Conservation (phyloP, 2,888 invertebrate species). For the Sepiola atlantica region DNA sequence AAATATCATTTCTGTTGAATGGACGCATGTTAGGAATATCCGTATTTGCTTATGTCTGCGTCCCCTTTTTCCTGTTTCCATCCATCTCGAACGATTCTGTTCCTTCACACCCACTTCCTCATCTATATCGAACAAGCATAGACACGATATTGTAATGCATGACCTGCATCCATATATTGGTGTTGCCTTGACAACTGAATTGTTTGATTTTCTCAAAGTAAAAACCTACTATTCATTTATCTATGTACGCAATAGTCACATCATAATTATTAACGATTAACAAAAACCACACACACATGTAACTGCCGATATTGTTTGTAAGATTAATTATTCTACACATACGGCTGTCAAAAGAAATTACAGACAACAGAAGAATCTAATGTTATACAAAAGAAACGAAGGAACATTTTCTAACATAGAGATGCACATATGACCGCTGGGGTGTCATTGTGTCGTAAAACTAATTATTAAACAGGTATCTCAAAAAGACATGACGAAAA, state of each 20-base stretch:
- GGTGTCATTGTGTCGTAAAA: too few relatives aligned
- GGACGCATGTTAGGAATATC: too few relatives aligned
- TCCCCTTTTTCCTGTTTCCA: not conserved
- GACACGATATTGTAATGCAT: not conserved
- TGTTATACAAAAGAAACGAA: too few relatives aligned
- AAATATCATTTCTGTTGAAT: too few relatives aligned
- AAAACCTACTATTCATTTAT: not conserved
- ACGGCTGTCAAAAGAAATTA: too few relatives aligned
- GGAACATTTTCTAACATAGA: too few relatives aligned
- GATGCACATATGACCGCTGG: too few relatives aligned
- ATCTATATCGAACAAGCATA: not conserved
- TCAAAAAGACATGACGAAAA: too few relatives aligned
- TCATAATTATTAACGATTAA: too few relatives aligned
- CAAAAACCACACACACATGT: not conserved
- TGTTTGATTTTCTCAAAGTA: not conserved
- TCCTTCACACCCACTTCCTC: not conserved
- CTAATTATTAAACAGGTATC: too few relatives aligned
- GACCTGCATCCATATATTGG: conserved; percentile 8
- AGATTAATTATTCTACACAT: too few relatives aligned
- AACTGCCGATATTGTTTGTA: not conserved
- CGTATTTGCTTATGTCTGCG: not conserved
- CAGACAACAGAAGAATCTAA: too few relatives aligned
- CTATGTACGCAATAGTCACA: not conserved
- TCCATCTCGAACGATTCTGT: not conserved
- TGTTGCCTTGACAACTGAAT: not conserved